phyloP scores from a whole-genome alignment of 30 jellyfish, hydroid and myxozoan genomes.

The Aurelia sp. region DNA sequence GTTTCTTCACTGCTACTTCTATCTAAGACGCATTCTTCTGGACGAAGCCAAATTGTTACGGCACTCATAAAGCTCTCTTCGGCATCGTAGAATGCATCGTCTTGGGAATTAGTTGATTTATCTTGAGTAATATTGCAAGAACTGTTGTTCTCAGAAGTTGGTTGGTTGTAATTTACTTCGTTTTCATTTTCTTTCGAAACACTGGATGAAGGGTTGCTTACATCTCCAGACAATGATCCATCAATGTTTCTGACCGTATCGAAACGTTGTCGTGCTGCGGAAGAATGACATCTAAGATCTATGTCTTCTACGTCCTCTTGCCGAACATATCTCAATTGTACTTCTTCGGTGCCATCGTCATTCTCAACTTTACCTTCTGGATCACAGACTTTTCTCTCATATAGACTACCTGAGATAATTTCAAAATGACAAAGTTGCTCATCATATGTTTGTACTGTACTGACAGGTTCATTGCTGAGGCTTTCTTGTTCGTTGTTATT shows the following conservation, averaged over 20 bases:
- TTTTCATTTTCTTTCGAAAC: too few relatives aligned
- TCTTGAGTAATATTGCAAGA: too few relatives aligned
- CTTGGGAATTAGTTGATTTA: too few relatives aligned
- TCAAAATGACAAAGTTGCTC: too few relatives aligned
- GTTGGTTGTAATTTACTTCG: too few relatives aligned
- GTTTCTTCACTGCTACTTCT: constrained; percentile 60
- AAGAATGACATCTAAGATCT: constrained; percentile 29
- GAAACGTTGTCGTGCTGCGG: background rate
- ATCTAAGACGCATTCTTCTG: constrained; percentile 18
- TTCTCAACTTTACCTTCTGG: background rate
- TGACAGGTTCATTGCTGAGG: background rate
- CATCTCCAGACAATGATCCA: background rate
- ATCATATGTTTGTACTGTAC: background rate
- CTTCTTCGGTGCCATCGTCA: constrained; percentile 44
- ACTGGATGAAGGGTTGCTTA: background rate
- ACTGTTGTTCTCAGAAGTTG: too few relatives aligned
- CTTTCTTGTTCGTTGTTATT: background rate
- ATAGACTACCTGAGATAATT: background rate
- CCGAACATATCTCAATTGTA: constrained; percentile 44
- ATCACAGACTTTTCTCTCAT: background rate
- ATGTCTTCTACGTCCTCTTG: constrained; percentile 25
- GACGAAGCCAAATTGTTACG: constrained; percentile 33
- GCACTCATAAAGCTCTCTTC: constrained; percentile 29
- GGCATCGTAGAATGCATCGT: background rate
- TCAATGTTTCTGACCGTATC: background rate